Evolutionary conservation across 1,140 invertebrate genomes (phyloP).

Genomic region (Brachionus manjavacas): DNA sequence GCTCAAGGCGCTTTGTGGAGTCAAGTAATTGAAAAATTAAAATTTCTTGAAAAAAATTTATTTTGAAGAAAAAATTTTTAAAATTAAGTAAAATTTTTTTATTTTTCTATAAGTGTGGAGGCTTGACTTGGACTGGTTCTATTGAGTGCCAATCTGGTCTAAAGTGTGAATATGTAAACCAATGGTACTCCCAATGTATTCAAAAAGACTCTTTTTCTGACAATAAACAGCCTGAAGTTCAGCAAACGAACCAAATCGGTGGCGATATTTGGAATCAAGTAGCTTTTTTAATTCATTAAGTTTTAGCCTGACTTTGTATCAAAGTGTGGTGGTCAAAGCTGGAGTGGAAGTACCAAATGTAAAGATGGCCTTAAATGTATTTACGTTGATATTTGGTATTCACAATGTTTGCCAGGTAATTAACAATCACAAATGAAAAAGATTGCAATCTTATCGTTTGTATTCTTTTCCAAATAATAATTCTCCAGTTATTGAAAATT

Average conservation of each 20-base stretch:
- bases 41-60: background rate
- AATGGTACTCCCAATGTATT: background rate
- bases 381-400: background rate
- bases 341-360: background rate
- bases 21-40: background rate
- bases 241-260: background rate
- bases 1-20: background rate
- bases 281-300: background rate
- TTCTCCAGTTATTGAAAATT: no score
- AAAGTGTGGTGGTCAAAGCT: slow-evolving; percentile 22
- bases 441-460: no score
- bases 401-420: background rate
- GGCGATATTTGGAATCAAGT: background rate
- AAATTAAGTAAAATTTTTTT: no score
- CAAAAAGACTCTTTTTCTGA: background rate
- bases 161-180: background rate
- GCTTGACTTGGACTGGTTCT: background rate
- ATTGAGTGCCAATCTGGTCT: background rate
- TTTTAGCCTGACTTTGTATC: no score
- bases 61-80: background rate
- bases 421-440: background rate
- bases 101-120: background rate
- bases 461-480: no score
- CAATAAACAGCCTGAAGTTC: background rate
- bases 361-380: background rate